These are phyloP conservation scores for Chrysolina haemoptera DNA, from an alignment of 2,888 invertebrate genomes.

Conservation along the genomic window DNA sequence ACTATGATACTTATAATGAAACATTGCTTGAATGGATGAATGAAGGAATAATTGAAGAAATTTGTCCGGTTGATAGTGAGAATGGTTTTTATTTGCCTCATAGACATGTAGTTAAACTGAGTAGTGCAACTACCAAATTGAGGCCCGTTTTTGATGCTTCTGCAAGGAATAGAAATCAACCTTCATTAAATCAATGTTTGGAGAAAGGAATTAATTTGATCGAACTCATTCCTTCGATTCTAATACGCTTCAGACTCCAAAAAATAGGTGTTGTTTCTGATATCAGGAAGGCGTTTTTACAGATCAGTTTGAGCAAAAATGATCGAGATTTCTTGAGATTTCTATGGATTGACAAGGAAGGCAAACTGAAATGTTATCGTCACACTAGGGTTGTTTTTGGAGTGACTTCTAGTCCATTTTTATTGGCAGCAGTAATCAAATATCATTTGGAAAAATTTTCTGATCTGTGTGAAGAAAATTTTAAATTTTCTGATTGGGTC, in stretches of 20 bases:
- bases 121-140: background rate
- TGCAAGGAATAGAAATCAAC: background rate
- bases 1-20: background rate
- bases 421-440: conserved; percentile 5
- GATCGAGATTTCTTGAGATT: no score
- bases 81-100: background rate
- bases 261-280: background rate
- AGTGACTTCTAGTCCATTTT: background rate
- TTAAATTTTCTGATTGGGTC: background rate
- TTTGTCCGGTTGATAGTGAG: background rate
- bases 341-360: background rate
- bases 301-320: no score
- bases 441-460: background rate
- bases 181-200: no score
- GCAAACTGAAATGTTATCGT: background rate
- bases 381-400: background rate
- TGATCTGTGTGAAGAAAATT: background rate
- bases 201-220: background rate
- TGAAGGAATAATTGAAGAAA: conserved; percentile 9
- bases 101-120: background rate
- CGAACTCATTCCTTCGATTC: background rate
- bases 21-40: conserved; percentile 1
- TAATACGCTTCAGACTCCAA: background rate
- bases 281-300: background rate
- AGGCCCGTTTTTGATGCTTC: background rate